Conservation (phyloP, 1,140 invertebrate species). For the Danaus plexippus region DNA sequence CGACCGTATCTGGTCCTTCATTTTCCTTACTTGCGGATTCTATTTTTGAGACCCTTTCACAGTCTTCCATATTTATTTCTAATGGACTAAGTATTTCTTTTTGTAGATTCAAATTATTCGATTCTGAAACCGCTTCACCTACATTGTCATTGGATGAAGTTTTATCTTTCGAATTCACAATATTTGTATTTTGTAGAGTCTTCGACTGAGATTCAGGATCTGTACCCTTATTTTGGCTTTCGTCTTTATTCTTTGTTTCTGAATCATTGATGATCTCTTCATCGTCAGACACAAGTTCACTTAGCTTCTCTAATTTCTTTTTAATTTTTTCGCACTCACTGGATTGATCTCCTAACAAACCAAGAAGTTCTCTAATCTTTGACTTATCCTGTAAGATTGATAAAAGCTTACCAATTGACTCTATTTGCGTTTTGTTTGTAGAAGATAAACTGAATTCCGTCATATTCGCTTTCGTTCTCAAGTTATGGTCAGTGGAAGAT, state of each 20-base stretch:
- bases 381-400: constrained; percentile 59
- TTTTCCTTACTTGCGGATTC: too few species aligned
- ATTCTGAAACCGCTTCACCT: too few species aligned
- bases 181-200: too few species aligned
- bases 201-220: too few species aligned
- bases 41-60: too few species aligned
- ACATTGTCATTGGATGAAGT: too few species aligned
- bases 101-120: too few species aligned
- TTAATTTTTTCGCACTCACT: constrained; percentile 57
- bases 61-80: too few species aligned
- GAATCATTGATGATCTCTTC: constrained; percentile 19
- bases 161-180: too few species aligned
- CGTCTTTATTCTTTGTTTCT: too few species aligned
- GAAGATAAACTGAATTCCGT: constrained; percentile 17
- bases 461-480: constrained; percentile 21
- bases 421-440: constrained; percentile 19
- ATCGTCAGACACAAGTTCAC: constrained; percentile 49
- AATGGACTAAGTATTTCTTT: too few species aligned
- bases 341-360: constrained; percentile 37
- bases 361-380: constrained; percentile 56
- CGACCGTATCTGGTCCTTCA: not conserved
- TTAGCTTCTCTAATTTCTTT: constrained; percentile 54
- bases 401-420: constrained; percentile 45
- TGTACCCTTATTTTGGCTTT: too few species aligned
- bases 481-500: constrained; percentile 36